Evolutionary conservation across 2,113 vertebrate genomes (phyloP).

Genomic region (Procapra przewalskii): DNA sequence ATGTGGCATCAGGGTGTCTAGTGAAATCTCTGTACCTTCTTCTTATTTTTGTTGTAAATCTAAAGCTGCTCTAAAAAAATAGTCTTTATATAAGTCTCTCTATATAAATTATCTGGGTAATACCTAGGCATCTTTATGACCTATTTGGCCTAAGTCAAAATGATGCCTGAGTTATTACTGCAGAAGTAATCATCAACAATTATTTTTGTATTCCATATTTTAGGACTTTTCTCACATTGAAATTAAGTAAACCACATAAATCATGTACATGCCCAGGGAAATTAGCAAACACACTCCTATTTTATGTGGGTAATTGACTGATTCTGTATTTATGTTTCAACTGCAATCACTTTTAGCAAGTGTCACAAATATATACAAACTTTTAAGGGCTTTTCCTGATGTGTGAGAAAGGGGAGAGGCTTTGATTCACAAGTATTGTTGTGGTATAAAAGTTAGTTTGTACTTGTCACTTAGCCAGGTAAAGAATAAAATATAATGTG

Average conservation of each 20-base stretch:
- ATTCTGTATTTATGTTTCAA: background rate
- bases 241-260: background rate
- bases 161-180: background rate
- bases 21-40: background rate
- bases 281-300: background rate
- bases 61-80: background rate
- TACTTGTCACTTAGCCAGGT: background rate
- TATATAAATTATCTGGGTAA: background rate
- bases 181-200: background rate
- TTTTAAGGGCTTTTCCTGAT: background rate
- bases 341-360: conserved; percentile 38
- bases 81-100: background rate
- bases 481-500: background rate
- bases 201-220: background rate
- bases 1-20: too few relatives aligned
- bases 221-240: background rate
- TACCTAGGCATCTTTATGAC: background rate
- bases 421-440: background rate
- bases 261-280: background rate
- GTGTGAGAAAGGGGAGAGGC: background rate
- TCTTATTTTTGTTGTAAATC: background rate
- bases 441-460: background rate
- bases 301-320: background rate
- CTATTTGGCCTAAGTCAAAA: background rate
- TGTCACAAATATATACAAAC: conserved; percentile 1